phyloP scores from a whole-genome alignment of 2,888 invertebrate genomes.

The Fissipunctia ypsillon region DNA sequence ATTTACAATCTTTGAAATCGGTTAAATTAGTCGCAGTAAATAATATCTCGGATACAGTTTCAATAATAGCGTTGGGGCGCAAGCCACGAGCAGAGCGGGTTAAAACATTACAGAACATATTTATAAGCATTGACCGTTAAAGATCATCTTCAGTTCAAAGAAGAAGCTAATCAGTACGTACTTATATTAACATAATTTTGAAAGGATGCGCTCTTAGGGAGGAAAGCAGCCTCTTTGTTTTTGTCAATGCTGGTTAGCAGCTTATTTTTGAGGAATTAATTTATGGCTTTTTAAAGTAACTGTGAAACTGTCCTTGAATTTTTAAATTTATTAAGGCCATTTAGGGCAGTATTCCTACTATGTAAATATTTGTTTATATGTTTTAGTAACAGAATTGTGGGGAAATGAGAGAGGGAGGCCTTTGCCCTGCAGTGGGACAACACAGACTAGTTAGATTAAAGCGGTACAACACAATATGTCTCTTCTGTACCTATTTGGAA shows the following conservation, averaged over 20 bases:
- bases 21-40: constrained; percentile 90
- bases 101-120: rapidly evolving
- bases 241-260: neutral
- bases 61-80: constrained; percentile 76
- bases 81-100: constrained; percentile 47
- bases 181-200: neutral
- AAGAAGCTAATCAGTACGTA: neutral
- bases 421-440: no score
- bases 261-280: neutral
- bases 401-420: no score
- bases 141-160: neutral
- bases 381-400: neutral
- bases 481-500: neutral
- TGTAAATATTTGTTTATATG: neutral
- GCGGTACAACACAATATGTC: neutral
- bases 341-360: neutral
- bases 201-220: neutral
- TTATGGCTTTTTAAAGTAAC: neutral
- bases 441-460: no score
- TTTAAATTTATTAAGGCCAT: neutral
- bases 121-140: neutral
- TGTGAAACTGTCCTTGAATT: neutral
- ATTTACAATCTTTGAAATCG: constrained; percentile 89
- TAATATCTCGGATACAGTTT: constrained; percentile 85
- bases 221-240: neutral